Conservation (phyloP, 92 coral and sea anemone genomes). For the Siderastrea radians region DNA sequence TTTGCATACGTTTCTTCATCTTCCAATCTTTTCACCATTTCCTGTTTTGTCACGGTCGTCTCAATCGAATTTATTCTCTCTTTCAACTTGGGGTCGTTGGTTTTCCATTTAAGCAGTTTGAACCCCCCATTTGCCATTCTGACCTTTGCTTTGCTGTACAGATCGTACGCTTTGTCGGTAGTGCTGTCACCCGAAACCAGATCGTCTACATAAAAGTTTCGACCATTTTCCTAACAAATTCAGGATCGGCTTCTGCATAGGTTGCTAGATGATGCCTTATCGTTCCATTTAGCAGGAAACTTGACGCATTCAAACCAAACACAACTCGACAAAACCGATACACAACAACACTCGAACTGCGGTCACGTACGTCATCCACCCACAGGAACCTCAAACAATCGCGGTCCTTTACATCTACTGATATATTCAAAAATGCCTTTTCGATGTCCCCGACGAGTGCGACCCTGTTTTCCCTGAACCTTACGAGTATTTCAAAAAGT, state of each 20-base stretch:
- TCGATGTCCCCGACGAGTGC: slow-evolving; percentile 60
- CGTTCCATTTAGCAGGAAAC: slow-evolving; percentile 64
- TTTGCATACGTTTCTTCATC: slow-evolving; percentile 54
- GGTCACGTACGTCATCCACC: slow-evolving; percentile 48
- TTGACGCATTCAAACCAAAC: slow-evolving; percentile 24
- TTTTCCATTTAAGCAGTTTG: slow-evolving; percentile 31
- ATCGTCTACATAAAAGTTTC: slow-evolving; percentile 58
- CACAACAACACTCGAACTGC: slow-evolving; percentile 5
- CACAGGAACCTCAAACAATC: slow-evolving; percentile 61
- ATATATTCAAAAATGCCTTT: slow-evolving; percentile 56
- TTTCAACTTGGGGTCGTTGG: slow-evolving; percentile 26
- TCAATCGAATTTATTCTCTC: slow-evolving; percentile 28
- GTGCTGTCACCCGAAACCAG: slow-evolving; percentile 34
- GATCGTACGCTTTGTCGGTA: not conserved
- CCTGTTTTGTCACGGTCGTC: slow-evolving; percentile 10
- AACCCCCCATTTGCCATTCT: slow-evolving; percentile 55
- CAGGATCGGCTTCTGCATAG: slow-evolving; percentile 41
- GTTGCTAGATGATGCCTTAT: not conserved
- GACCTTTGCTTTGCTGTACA: slow-evolving; percentile 26
- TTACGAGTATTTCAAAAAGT: slow-evolving; percentile 33
- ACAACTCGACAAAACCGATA: slow-evolving; percentile 38
- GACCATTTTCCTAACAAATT: slow-evolving; percentile 28
- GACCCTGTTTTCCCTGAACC: slow-evolving; percentile 45
- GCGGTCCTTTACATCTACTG: slow-evolving; percentile 38
- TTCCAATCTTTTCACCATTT: slow-evolving; percentile 37